These are phyloP conservation scores for Cygnus olor DNA, from an alignment of 2,797 vertebrate genomes.

Conservation along the genomic window DNA sequence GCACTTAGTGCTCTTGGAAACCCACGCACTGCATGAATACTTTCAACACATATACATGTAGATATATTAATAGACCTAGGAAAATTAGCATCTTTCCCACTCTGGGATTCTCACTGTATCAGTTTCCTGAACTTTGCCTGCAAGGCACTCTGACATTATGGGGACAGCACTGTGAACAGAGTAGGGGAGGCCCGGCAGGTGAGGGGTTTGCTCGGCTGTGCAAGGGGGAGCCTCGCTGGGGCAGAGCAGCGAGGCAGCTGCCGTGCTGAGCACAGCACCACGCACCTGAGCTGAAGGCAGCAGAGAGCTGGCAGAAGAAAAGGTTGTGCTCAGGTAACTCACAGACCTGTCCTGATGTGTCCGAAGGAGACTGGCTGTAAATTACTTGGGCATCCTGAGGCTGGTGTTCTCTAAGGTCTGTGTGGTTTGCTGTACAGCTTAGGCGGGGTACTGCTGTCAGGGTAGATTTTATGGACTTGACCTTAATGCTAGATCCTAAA, in stretches of 20 bases:
- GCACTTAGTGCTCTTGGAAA: conserved; percentile 14
- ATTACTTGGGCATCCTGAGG: fast-evolving
- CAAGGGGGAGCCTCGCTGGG: not conserved
- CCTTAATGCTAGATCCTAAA: not conserved
- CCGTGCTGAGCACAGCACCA: fast-evolving
- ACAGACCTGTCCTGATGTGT: not conserved
- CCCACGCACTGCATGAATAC: not conserved
- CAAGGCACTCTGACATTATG: not conserved
- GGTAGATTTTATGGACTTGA: not conserved
- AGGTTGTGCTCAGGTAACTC: not conserved
- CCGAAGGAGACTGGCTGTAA: not conserved
- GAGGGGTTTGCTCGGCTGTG: not conserved
- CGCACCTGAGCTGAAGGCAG: not conserved
- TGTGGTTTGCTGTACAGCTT: not conserved
- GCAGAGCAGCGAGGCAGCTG: not conserved
- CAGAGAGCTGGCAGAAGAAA: not conserved
- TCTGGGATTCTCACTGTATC: not conserved
- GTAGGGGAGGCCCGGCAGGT: not conserved
- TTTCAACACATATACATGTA: not conserved
- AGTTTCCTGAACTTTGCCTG: not conserved
- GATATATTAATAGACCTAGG: not conserved
- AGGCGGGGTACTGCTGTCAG: not conserved
- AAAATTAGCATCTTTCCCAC: not conserved
- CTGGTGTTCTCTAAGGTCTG: not conserved
- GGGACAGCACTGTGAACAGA: fast-evolving